These are phyloP conservation scores for Ditylenchus dipsaci DNA, from an alignment of 1,140 invertebrate species.

Conservation along the genomic window DNA sequence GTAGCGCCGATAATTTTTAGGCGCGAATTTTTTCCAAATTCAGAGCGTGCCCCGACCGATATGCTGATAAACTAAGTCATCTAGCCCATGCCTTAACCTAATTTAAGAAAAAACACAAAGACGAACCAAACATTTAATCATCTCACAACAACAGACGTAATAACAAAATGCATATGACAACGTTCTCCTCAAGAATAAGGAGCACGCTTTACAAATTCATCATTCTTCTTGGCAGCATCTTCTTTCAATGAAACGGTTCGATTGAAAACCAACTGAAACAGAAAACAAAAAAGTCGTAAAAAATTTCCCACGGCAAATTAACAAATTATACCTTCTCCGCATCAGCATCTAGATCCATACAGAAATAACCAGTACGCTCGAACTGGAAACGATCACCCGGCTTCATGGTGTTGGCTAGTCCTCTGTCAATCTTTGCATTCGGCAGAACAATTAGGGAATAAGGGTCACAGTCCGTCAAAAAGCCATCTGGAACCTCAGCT, in stretches of 20 bases:
- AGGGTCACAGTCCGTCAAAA: conserved; percentile 79
- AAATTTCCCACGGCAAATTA: neutral
- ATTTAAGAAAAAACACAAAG: no score
- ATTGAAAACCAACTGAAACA: conserved; percentile 32
- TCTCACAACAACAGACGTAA: no score
- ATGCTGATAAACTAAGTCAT: no score
- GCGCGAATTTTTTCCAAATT: no score
- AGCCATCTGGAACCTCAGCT: conserved; percentile 84
- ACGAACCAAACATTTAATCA: no score
- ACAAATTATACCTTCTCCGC: conserved; percentile 1
- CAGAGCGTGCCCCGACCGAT: no score
- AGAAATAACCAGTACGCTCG: conserved; percentile 91
- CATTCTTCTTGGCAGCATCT: conserved; percentile 22
- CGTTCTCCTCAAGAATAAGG: no score
- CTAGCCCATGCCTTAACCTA: no score
- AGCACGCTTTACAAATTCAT: no score
- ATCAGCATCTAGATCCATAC: conserved; percentile 69
- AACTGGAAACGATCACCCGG: conserved; percentile 86
- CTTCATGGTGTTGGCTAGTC: conserved; percentile 67
- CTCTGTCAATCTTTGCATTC: conserved; percentile 72
- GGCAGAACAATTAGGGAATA: conserved; percentile 71
- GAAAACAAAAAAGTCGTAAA: conserved; percentile 7
- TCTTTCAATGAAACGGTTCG: conserved; percentile 24
- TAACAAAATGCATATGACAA: no score
- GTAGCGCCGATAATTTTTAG: no score